Evolutionary conservation across 2,113 vertebrate genomes (phyloP).

Genomic region (Proteles cristata): DNA sequence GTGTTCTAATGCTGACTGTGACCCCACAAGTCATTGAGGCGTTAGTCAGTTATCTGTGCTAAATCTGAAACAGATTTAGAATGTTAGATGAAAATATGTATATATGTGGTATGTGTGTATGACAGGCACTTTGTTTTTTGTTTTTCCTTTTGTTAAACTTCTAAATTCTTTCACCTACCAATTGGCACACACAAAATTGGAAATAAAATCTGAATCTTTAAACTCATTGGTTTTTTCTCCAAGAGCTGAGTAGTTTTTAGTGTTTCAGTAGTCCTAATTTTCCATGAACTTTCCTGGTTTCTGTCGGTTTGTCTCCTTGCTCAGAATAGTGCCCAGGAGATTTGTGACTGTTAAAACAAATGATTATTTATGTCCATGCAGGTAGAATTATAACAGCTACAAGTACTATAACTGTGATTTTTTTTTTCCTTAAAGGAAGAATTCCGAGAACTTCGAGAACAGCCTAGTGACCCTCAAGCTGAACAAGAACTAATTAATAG

Average conservation of each 20-base stretch:
- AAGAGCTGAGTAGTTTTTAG: not conserved
- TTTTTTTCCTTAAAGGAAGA: slow-evolving; percentile 90
- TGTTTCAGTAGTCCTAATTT: not conserved
- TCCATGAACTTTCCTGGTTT: not conserved
- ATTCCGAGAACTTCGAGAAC: slow-evolving; percentile 93
- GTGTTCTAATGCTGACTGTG: not conserved
- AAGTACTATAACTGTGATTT: slow-evolving; percentile 14
- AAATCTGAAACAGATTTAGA: not conserved
- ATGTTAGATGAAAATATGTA: not conserved
- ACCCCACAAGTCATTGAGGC: not conserved
- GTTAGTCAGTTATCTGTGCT: not conserved
- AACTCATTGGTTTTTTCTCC: not conserved
- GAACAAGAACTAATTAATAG: slow-evolving; percentile 98
- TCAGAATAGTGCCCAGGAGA: slow-evolving; percentile 4
- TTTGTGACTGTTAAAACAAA: not conserved
- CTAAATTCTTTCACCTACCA: not conserved
- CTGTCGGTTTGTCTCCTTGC: slow-evolving; percentile 19
- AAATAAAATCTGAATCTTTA: not conserved
- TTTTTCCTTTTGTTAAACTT: not conserved
- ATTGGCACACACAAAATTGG: not conserved
- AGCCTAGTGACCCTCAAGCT: slow-evolving; percentile 94
- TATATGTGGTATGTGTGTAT: not conserved
- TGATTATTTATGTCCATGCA: slow-evolving; percentile 37
- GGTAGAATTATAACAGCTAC: slow-evolving; percentile 11
- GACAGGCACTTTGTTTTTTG: not conserved